Percentiles rank a stretch among this genome's conserved stretches.
These are phyloP conservation scores for Menidia beryllina DNA, from an alignment of 2,113 vertebrate genomes.

Conservation along the genomic window DNA sequence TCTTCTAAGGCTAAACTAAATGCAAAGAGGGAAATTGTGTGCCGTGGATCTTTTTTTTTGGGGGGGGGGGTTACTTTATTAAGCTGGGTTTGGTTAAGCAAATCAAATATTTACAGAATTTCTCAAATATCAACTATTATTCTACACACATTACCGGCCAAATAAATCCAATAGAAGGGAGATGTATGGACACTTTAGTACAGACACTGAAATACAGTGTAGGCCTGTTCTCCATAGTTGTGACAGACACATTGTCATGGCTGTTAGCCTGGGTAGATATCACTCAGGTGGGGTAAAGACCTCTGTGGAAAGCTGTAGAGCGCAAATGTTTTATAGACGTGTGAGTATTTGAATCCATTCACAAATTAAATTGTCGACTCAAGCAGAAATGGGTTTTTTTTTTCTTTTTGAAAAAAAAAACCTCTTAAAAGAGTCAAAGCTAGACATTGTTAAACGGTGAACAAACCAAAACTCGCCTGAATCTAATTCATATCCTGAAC, in stretches of 20 bases:
- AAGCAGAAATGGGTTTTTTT: background rate
- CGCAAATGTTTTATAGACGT: background rate
- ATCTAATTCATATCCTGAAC: conserved; percentile 35
- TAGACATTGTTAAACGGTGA: background rate
- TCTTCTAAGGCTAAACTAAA: conserved; percentile 30
- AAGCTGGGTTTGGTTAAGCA: too few relatives aligned
- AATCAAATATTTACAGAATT: too few relatives aligned
- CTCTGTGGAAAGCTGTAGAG: conserved; percentile 27
- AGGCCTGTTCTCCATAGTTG: conserved; percentile 12
- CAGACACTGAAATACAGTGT: conserved; percentile 10
- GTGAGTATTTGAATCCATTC: conserved; percentile 4
- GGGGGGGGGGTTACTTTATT: conserved; percentile 28
- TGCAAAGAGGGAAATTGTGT: conserved; percentile 54
- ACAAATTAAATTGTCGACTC: conserved; percentile 1
- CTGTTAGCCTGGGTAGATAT: conserved; percentile 17
- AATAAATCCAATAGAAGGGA: background rate
- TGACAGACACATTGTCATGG: conserved; percentile 1
- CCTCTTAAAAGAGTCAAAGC: too few relatives aligned
- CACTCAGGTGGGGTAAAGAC: background rate
- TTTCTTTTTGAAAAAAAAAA: background rate
- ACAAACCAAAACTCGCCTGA: background rate
- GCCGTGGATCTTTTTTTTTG: conserved; percentile 60
- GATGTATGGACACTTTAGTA: too few relatives aligned
- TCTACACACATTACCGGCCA: conserved; percentile 7
- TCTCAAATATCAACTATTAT: conserved; percentile 30